Evolutionary conservation across 2,113 vertebrate genomes (phyloP), one percentile per base, ranked within the genome.

Genomic region (Misgurnus mizolepis): DNA sequence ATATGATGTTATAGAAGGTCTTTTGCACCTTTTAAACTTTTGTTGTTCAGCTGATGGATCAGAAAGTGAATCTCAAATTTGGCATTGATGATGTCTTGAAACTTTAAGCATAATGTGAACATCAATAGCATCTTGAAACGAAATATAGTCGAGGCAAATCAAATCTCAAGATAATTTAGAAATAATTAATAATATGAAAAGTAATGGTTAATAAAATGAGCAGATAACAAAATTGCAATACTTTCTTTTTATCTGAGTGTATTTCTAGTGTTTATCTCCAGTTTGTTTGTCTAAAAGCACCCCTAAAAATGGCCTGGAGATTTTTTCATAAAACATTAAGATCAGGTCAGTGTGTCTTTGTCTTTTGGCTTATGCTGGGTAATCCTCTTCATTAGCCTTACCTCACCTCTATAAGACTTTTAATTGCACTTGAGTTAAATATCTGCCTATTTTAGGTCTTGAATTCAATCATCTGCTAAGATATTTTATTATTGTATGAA

Each of bases 401-500:
- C 45, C 2, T 78, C 74, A 86, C 87, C 90, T 86, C 87, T 85
- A 87, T 87, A 89, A 80, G 34, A 61, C 39, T 62, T 86, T 84
- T 78, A 85, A 86, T 66, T 70, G 76, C 85, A 70, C 4, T 14
- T 77, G 39, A 67, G 22, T 76, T 75, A 34, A 71, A 78, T 62
- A 76, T 11, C 7, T 22, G 15, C 15, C 34, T 65, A 18, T 4
- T 15, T n/a, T 5, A 6, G 45, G 17, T 17, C 22, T 14, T 68
- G n/a, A 9, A 60, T 45, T 64, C 22, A 43, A 58, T 65, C 18
- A 22, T 65, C 67, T 73, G 6, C 18, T 17, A 41, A 6, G 5
- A 67, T 60, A 17, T 3, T 11, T 53, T 18, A 7, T 14, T 58
- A 8, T 18, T 7, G 11, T 12, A 53, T 4, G 12, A 53, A 45